phyloP scores from a whole-genome alignment of 2,797 vertebrate genomes.

The Malacoctenus gilli region DNA sequence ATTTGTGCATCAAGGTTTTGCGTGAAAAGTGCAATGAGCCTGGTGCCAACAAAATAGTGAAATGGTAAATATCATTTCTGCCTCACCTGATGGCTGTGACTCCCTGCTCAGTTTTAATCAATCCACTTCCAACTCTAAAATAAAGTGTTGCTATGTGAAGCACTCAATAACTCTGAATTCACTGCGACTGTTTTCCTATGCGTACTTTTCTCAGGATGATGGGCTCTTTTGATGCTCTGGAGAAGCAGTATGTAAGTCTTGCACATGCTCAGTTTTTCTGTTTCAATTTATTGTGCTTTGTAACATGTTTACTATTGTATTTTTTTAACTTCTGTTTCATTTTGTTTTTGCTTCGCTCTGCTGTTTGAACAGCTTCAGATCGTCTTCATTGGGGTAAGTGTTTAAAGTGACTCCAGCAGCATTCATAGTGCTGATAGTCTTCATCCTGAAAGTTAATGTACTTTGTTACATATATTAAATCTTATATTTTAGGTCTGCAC shows the following conservation, averaged over 20 bases:
- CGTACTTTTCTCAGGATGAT: slow-evolving; percentile 86
- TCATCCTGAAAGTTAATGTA: no score
- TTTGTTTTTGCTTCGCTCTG: slow-evolving; percentile 24
- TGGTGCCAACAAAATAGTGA: slow-evolving; percentile 74
- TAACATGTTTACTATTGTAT: slow-evolving; percentile 3
- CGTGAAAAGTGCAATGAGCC: slow-evolving; percentile 68
- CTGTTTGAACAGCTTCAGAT: slow-evolving; percentile 75
- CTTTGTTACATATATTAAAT: no score
- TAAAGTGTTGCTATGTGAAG: not conserved
- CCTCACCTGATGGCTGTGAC: not conserved
- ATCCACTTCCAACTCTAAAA: not conserved
- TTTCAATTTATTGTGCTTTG: no score
- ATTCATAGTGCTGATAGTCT: not conserved
- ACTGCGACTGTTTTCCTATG: no score
- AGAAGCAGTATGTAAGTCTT: slow-evolving; percentile 93
- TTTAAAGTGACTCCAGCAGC: not conserved
- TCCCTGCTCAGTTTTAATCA: not conserved
- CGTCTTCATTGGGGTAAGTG: slow-evolving; percentile 82
- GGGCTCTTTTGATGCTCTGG: slow-evolving; percentile 94
- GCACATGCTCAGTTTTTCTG: no score
- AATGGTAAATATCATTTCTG: slow-evolving; percentile 59
- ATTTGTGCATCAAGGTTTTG: slow-evolving; percentile 80
- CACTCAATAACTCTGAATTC: not conserved
- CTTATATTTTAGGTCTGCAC: slow-evolving; percentile 76
- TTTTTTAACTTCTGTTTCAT: not conserved